Percentiles rank a stretch among this genome's conserved stretches.
These are phyloP conservation scores for Diorhabda carinulata DNA, from an alignment of 1,140 invertebrate species.

Conservation along the genomic window DNA sequence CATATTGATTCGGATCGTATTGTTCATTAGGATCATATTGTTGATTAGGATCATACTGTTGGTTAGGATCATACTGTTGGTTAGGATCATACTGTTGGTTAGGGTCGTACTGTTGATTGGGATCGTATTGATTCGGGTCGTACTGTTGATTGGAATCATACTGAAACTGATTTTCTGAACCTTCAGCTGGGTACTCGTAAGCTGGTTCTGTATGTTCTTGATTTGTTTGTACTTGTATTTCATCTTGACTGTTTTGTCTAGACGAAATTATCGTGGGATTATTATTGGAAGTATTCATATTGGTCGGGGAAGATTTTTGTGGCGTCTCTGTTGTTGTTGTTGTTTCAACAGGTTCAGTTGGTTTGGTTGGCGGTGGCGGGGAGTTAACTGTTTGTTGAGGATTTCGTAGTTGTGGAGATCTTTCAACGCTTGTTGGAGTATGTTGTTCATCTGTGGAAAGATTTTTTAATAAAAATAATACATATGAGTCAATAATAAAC, in stretches of 20 bases:
- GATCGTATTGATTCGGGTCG: conserved; percentile 25
- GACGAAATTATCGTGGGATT: conserved; percentile 7
- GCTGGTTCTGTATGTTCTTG: conserved; percentile 22
- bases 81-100: conserved; percentile 31
- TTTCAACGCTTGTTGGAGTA: conserved; percentile 30
- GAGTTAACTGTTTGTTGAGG: conserved; percentile 6
- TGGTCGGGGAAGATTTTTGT: background rate
- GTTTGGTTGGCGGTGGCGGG: background rate
- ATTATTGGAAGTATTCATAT: conserved; percentile 1
- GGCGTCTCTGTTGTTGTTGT: background rate
- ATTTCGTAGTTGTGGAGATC: conserved; percentile 22
- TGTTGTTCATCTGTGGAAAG: conserved; percentile 30
- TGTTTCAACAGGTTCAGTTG: conserved; percentile 5
- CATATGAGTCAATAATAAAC: background rate
- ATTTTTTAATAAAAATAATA: conserved; percentile 17
- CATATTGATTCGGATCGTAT: conserved; percentile 33
- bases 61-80: conserved; percentile 32
- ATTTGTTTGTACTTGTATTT: conserved; percentile 23
- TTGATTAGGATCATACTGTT: conserved; percentile 32
- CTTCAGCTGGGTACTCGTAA: conserved; percentile 26
- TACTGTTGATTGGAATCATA: conserved; percentile 38
- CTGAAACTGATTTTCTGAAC: conserved; percentile 20
- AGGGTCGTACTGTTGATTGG: conserved; percentile 33
- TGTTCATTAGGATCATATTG: conserved; percentile 28
- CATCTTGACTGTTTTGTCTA: conserved; percentile 24